These are phyloP conservation scores for Oreonectes daqikongensis DNA, from an alignment of 2,797 vertebrate species.

Conservation along the genomic window DNA sequence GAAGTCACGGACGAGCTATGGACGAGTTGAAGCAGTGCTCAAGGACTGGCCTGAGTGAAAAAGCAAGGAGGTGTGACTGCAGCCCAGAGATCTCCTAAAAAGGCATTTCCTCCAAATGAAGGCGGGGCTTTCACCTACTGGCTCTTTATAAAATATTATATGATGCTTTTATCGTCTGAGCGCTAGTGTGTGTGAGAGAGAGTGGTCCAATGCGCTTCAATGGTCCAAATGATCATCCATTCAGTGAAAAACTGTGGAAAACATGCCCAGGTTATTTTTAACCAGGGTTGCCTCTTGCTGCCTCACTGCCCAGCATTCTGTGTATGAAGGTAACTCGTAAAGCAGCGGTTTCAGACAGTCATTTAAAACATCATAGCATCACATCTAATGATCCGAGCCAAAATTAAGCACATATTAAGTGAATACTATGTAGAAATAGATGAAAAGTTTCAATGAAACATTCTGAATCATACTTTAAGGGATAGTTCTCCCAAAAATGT, in stretches of 20 bases:
- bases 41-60: constrained; percentile 53
- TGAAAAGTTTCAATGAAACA: too few relatives aligned
- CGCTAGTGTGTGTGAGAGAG: neutral
- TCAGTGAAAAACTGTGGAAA: neutral
- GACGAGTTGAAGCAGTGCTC: constrained; percentile 35
- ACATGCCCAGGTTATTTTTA: neutral
- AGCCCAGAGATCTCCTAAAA: constrained; percentile 69
- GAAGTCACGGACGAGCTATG: constrained; percentile 67
- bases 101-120: constrained; percentile 13
- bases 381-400: neutral
- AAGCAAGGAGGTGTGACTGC: constrained; percentile 17
- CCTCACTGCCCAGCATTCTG: neutral
- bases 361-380: neutral
- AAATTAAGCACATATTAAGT: neutral
- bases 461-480: too few relatives aligned
- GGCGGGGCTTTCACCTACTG: neutral
- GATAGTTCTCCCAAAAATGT: too few relatives aligned
- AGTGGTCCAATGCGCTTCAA: neutral
- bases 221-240: neutral
- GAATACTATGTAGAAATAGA: neutral
- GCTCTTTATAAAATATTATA: too few relatives aligned
- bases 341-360: neutral
- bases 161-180: neutral
- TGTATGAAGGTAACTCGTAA: neutral
- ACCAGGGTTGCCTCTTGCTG: neutral